phyloP scores from a whole-genome alignment of 2,888 invertebrate genomes.

The Drosophila limbata region DNA sequence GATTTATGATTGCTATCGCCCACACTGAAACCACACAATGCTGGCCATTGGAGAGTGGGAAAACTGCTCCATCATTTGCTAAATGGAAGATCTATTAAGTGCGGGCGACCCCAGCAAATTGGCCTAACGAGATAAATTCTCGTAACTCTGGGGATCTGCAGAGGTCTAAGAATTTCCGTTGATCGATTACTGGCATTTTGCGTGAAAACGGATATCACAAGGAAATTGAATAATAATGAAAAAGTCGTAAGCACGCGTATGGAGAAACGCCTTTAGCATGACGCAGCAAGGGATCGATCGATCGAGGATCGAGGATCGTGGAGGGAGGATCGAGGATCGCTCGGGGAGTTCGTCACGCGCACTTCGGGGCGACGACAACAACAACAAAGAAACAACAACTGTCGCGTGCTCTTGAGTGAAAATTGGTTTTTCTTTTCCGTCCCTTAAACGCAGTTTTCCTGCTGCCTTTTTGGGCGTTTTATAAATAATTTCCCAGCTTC shows the following conservation, averaged over 20 bases:
- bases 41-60: slow-evolving; percentile 23
- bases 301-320: slow-evolving; percentile 17
- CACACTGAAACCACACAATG: slow-evolving; percentile 23
- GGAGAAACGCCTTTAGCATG: slow-evolving; percentile 55
- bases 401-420: slow-evolving; percentile 71
- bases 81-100: slow-evolving; percentile 65
- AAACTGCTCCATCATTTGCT: slow-evolving; percentile 79
- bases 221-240: slow-evolving; percentile 79
- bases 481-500: slow-evolving; percentile 60
- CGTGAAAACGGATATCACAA: slow-evolving; percentile 61
- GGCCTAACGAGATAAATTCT: slow-evolving; percentile 18
- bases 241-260: slow-evolving; percentile 68
- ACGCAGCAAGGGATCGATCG: slow-evolving; percentile 56
- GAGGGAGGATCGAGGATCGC: slow-evolving; percentile 33
- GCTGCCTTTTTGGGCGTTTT: slow-evolving; percentile 38
- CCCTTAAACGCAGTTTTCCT: slow-evolving; percentile 17
- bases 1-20: slow-evolving; percentile 44
- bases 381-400: slow-evolving; percentile 27
- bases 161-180: slow-evolving; percentile 34
- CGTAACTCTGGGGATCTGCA: slow-evolving; percentile 10
- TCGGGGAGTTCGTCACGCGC: slow-evolving; percentile 52
- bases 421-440: slow-evolving; percentile 31
- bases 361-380: slow-evolving; percentile 26
- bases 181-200: slow-evolving; percentile 66
- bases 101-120: slow-evolving; percentile 79